A percentile compares a stretch with the other conserved stretches of the same genome.
Conservation (phyloP, 1,140 invertebrate species). For the Trichonephila clavata region DNA sequence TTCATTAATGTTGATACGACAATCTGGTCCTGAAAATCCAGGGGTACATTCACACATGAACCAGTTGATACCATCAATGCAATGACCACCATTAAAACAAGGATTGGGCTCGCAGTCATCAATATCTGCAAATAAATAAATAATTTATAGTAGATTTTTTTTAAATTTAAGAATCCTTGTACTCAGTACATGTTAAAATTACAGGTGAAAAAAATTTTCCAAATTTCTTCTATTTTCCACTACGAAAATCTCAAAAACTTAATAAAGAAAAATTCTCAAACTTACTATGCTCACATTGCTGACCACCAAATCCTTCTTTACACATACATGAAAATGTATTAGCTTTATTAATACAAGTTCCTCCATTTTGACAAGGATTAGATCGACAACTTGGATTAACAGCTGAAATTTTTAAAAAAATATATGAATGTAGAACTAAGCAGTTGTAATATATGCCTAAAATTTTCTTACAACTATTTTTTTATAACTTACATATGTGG, state of each 20-base stretch:
- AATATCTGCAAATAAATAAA: constrained; percentile 77
- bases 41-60: constrained; percentile 87
- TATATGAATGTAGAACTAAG: no score
- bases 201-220: no score
- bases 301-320: constrained; percentile 88
- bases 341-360: constrained; percentile 86
- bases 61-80: constrained; percentile 88
- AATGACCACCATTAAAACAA: constrained; percentile 82
- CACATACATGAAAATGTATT: constrained; percentile 85
- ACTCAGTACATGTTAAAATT: no score
- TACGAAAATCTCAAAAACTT: neutral
- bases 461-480: neutral
- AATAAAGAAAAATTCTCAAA: neutral
- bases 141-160: neutral
- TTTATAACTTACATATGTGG: constrained; percentile 84
- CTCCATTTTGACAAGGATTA: constrained; percentile 93
- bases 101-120: constrained; percentile 80
- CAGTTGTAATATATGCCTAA: no score
- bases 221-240: no score
- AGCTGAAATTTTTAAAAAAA: constrained; percentile 13
- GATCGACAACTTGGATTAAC: constrained; percentile 73
- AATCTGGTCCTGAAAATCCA: constrained; percentile 85
- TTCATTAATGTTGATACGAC: constrained; percentile 80
- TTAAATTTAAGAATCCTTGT: neutral
- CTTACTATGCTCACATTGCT: constrained; percentile 83